Percentiles rank a stretch among this genome's conserved stretches.
Evolutionary conservation across 2,113 vertebrate genomes (phyloP).

Genomic region (Apteryx mantelli): DNA sequence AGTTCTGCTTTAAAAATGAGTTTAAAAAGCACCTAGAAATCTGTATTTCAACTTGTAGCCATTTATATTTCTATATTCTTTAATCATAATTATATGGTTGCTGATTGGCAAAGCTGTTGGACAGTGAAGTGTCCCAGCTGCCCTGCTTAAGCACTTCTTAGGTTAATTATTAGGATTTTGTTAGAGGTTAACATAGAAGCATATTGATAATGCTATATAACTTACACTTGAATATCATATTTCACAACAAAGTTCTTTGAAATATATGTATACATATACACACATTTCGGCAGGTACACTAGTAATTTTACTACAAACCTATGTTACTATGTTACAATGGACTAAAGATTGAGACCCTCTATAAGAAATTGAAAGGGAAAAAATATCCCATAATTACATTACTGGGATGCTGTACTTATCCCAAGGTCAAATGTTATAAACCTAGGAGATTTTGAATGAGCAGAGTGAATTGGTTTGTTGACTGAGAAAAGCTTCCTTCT

Average conservation of each 20-base stretch:
- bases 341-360: neutral
- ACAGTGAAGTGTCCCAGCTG: neutral
- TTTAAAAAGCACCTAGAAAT: neutral
- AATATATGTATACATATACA: neutral
- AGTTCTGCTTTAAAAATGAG: neutral
- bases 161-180: neutral
- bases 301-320: neutral
- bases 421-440: slow-evolving; percentile 5
- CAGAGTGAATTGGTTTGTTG: neutral
- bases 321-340: neutral
- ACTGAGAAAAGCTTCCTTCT: neutral
- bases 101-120: neutral
- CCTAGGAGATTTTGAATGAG: neutral
- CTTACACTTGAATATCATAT: neutral
- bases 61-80: neutral
- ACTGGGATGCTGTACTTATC: neutral
- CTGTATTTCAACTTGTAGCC: neutral
- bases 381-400: neutral
- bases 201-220: neutral
- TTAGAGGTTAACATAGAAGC: neutral
- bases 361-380: neutral
- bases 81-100: neutral
- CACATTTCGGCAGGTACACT: neutral
- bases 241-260: neutral
- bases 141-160: neutral